Evolutionary conservation across 2,113 vertebrate species (phyloP), one percentile per base, ranked within the genome.

Genomic region (Myanophis thanlyinensis): DNA sequence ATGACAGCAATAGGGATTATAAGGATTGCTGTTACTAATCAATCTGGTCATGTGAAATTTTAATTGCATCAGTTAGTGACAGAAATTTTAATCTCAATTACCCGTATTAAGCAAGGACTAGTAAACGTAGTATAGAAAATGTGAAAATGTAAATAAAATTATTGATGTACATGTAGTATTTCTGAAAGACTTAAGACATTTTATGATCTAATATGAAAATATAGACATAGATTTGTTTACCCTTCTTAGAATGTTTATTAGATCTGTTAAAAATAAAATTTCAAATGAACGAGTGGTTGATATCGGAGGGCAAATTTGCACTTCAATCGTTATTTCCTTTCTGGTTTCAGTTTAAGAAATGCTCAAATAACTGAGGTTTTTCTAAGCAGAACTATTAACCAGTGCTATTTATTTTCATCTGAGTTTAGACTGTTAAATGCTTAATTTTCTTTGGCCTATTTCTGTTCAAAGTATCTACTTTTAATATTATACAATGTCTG

Each of bases 401-500:
- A 80, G 35, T 22, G 35, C 35, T 80, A 44, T 40, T 80, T 80
- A 80, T 80, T 80, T 86, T 48, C 10, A 48, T 49, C 47, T 35
- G 4, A n/a, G 51, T 54, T 51, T 91, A 25, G 47, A 44, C 44
- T 91, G 46, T 13, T 87, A 40, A 86, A n/a, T 91, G 1, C 22
- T 51, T 62, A 35, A 73, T 73, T 62, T 40, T 13, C n/a, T 87
- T 87, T 91, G 30, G 35, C 15, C 1, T 87, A 10, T 27, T 22
- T 86, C 44, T 87, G 27, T 27, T 48, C 20, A 87, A 23, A 40
- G 10, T 49, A 40, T 6, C 20, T 85, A 53, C 35, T 87, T 22
- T 25, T 11, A 56, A 73, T 40, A 22, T 44, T 90, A 20, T 30
- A 95, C 25, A 87, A 56, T 87, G 93, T 93, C 95, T 94, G 88